Conservation (phyloP, 2,888 invertebrate genomes). For the Capitulum mitella region DNA sequence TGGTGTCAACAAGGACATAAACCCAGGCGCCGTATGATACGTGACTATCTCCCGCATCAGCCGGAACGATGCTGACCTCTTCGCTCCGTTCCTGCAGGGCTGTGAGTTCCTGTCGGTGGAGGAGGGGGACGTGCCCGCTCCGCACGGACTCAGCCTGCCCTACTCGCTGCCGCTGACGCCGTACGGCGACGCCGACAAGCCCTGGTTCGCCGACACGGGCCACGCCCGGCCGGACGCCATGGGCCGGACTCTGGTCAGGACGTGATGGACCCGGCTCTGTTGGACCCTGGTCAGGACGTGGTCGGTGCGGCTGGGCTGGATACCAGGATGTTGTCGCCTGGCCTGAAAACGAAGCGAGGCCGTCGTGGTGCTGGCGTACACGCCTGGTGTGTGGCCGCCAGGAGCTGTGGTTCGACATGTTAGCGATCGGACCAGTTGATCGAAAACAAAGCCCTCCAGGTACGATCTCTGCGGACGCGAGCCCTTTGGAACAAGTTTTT, state of each 20-base stretch:
- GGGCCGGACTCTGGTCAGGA: slow-evolving; percentile 26
- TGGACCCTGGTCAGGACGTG: no score
- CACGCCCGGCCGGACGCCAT: slow-evolving; percentile 31
- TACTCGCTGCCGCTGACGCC: slow-evolving; percentile 73
- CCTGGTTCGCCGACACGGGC: slow-evolving; percentile 39
- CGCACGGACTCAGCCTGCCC: slow-evolving; percentile 56
- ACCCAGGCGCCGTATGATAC: neutral
- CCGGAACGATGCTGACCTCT: neutral
- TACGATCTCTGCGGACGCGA: no score
- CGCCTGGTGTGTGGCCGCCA: no score
- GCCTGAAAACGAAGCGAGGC: no score
- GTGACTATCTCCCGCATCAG: neutral
- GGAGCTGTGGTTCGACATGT: no score
- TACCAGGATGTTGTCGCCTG: no score
- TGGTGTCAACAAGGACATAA: neutral
- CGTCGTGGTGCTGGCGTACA: no score
- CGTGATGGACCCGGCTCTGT: neutral
- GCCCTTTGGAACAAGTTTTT: no score
- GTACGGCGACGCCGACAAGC: slow-evolving; percentile 58
- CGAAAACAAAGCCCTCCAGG: no score
- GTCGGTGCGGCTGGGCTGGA: no score
- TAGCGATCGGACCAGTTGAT: no score
- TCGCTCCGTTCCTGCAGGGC: slow-evolving; percentile 28
- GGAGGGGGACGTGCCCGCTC: neutral
- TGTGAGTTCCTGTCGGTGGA: neutral